Evolutionary conservation across 2,113 vertebrate genomes (phyloP).

Genomic region (Glaucidium brasilianum): DNA sequence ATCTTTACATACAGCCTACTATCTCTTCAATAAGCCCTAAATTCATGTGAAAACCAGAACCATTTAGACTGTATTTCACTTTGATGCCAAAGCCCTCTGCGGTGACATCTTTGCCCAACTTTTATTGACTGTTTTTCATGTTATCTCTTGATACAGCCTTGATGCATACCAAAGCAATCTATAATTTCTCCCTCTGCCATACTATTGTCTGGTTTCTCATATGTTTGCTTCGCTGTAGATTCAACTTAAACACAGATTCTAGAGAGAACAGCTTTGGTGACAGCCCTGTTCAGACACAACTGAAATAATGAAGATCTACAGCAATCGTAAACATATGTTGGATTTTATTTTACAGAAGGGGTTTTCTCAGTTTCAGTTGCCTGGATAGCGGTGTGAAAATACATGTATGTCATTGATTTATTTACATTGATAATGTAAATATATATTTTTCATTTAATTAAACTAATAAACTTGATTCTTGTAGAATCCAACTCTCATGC

Average conservation of each 20-base stretch:
- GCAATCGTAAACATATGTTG: not conserved
- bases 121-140: not conserved
- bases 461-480: not conserved
- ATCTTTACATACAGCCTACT: not conserved
- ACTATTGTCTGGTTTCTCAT: not conserved
- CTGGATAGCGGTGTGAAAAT: not conserved
- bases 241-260: not conserved
- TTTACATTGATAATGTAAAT: not conserved
- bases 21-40: not conserved
- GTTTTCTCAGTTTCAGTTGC: not conserved
- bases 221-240: not conserved
- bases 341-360: not conserved
- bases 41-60: not conserved
- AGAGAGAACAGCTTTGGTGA: not conserved
- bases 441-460: too few relatives aligned
- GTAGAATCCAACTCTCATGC: not conserved
- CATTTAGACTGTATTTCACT: not conserved
- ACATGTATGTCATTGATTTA: not conserved
- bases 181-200: not conserved
- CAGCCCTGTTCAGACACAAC: not conserved
- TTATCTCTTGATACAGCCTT: not conserved
- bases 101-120: not conserved
- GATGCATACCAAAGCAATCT: not conserved
- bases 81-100: not conserved
- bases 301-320: not conserved